These are phyloP conservation scores for Drosophila cognata DNA, from an alignment of 2,888 invertebrate species.

Conservation along the genomic window DNA sequence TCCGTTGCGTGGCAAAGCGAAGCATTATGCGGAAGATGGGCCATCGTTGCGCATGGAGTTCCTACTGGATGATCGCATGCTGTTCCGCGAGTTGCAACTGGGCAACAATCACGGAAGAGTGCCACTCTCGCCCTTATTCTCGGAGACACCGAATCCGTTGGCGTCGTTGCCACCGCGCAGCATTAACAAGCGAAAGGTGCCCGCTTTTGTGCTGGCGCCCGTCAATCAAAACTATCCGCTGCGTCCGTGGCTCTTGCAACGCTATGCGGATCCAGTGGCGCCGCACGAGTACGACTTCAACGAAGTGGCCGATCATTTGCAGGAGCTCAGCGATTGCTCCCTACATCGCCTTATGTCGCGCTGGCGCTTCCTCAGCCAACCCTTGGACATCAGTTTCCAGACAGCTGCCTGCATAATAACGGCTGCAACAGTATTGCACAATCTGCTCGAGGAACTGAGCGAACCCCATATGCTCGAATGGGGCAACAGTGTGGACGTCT, in stretches of 20 bases:
- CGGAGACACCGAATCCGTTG: slow-evolving; percentile 71
- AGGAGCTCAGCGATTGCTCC: slow-evolving; percentile 79
- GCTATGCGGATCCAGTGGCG: slow-evolving; percentile 71
- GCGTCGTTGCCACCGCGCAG: slow-evolving; percentile 50
- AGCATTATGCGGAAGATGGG: background rate
- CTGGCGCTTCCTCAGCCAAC: slow-evolving; percentile 82
- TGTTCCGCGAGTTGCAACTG: slow-evolving; percentile 82
- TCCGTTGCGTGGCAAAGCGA: slow-evolving; percentile 59
- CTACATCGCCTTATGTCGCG: slow-evolving; percentile 82
- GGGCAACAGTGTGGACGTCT: slow-evolving; percentile 71
- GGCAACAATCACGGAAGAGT: slow-evolving; percentile 41
- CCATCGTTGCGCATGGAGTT: slow-evolving; percentile 77
- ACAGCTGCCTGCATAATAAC: slow-evolving; percentile 80
- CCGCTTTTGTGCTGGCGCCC: slow-evolving; percentile 78
- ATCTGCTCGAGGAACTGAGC: slow-evolving; percentile 80
- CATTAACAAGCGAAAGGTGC: slow-evolving; percentile 67
- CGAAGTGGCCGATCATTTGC: slow-evolving; percentile 79
- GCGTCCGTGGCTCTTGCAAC: slow-evolving; percentile 81
- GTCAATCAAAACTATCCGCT: slow-evolving; percentile 74
- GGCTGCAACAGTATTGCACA: slow-evolving; percentile 83
- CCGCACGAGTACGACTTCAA: slow-evolving; percentile 82
- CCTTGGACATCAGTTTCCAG: slow-evolving; percentile 78
- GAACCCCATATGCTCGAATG: slow-evolving; percentile 80
- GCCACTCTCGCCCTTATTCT: slow-evolving; percentile 65
- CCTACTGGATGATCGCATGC: slow-evolving; percentile 80